Percentiles rank a stretch among this genome's conserved stretches.
These are phyloP conservation scores for Monoplex corrugatus DNA, from an alignment of 2,888 invertebrate genomes.

Conservation along the genomic window DNA sequence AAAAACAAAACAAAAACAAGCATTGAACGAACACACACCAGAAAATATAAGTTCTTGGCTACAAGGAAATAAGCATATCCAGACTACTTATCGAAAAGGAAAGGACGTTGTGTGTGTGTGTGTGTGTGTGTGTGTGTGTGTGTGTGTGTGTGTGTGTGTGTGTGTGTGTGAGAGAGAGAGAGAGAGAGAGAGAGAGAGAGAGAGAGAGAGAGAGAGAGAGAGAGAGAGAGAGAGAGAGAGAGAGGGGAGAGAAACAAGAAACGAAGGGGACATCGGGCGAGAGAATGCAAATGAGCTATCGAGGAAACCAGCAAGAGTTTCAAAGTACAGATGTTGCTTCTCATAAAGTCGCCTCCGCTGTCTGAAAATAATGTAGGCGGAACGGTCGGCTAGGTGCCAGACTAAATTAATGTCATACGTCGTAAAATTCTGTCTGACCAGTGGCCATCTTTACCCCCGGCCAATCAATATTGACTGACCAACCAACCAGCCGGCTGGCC, in stretches of 20 bases:
- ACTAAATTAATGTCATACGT: constrained; percentile 48
- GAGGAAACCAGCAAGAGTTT: background rate
- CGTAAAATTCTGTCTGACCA: constrained; percentile 39
- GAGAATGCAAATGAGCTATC: constrained; percentile 11
- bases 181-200: background rate
- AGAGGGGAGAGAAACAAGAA: background rate
- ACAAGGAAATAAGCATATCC: no score
- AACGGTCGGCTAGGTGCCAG: constrained; percentile 18
- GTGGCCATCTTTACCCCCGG: background rate
- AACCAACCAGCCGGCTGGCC: background rate
- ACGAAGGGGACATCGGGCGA: background rate
- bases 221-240: constrained; percentile 14
- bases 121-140: no score
- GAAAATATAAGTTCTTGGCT: no score
- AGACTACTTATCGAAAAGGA: no score
- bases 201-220: background rate
- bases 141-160: no score
- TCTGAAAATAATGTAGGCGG: constrained; percentile 17
- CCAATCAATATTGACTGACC: background rate
- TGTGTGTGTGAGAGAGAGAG: background rate
- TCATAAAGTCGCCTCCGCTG: constrained; percentile 15
- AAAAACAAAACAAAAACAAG: no score
- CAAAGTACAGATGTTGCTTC: constrained; percentile 22
- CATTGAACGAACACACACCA: no score
- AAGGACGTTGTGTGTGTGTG: no score